Percentiles rank a stretch among this genome's conserved stretches.
These are phyloP conservation scores for Upupa epops DNA, from an alignment of 2,113 vertebrate genomes.

Conservation along the genomic window DNA sequence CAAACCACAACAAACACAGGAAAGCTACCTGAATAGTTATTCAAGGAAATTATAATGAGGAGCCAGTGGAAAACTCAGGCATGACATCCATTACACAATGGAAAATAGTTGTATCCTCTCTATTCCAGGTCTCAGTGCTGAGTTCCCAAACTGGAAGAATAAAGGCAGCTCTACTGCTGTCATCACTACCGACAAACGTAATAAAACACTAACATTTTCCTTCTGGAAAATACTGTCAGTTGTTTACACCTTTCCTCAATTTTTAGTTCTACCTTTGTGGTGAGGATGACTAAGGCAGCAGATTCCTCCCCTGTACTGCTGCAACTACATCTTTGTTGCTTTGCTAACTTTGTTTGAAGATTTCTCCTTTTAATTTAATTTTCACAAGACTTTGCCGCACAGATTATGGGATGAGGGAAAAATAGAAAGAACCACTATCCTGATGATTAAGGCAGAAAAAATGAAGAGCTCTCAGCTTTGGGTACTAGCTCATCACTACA, in stretches of 20 bases:
- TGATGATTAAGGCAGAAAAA: not conserved
- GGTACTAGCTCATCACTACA: not conserved
- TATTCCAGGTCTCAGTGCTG: not conserved
- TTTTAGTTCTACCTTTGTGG: not conserved
- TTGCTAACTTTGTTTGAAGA: not conserved
- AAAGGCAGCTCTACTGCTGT: not conserved
- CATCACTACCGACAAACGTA: not conserved
- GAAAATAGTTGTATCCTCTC: not conserved
- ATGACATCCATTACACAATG: not conserved
- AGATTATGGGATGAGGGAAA: not conserved
- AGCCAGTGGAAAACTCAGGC: not conserved
- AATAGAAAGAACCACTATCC: not conserved
- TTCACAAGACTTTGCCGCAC: not conserved
- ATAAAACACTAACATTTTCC: not conserved
- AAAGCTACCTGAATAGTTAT: not conserved
- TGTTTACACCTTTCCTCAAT: not conserved
- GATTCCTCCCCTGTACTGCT: not conserved
- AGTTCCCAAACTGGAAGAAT: not conserved
- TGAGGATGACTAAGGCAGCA: not conserved
- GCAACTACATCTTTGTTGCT: not conserved
- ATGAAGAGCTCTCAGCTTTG: not conserved
- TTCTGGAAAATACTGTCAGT: not conserved
- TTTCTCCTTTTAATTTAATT: not conserved
- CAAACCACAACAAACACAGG: not conserved
- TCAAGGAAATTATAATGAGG: not conserved